Conservation (phyloP, 2,113 vertebrate species). For the Okapia johnstoni region DNA sequence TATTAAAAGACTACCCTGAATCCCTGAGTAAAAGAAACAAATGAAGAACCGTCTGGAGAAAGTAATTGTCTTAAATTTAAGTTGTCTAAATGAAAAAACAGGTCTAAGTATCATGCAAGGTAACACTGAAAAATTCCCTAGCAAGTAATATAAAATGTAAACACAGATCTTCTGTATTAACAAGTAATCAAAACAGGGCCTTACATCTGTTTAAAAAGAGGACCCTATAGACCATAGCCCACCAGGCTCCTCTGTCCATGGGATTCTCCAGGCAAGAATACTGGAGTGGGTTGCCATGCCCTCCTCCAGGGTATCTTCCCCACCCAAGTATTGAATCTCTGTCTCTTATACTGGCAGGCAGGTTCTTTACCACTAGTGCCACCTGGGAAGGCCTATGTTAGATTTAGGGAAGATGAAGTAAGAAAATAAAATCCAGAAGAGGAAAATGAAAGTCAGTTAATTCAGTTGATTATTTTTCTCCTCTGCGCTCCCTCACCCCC, state of each 20-base stretch:
- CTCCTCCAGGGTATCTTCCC: neutral
- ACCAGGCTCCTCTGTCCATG: neutral
- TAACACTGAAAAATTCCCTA: neutral
- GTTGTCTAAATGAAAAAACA: neutral
- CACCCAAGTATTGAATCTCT: neutral
- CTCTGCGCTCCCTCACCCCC: rapidly evolving
- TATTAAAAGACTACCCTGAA: neutral
- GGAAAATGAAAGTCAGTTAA: neutral
- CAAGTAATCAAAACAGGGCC: neutral
- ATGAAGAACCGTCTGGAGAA: neutral
- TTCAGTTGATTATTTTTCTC: neutral
- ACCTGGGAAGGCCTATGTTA: neutral
- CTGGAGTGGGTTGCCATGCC: neutral
- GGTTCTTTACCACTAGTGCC: neutral
- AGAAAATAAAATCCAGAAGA: neutral
- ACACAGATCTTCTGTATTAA: neutral
- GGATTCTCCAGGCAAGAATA: neutral
- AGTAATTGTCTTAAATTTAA: neutral
- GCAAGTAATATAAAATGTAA: neutral
- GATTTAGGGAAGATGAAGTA: neutral
- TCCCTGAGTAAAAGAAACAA: neutral
- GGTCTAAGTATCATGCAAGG: neutral
- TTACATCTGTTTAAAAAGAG: neutral
- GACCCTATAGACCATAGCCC: neutral
- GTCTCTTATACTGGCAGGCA: neutral